Conservation (phyloP, 2,113 vertebrate genomes). For the Dipodomys ordii region DNA sequence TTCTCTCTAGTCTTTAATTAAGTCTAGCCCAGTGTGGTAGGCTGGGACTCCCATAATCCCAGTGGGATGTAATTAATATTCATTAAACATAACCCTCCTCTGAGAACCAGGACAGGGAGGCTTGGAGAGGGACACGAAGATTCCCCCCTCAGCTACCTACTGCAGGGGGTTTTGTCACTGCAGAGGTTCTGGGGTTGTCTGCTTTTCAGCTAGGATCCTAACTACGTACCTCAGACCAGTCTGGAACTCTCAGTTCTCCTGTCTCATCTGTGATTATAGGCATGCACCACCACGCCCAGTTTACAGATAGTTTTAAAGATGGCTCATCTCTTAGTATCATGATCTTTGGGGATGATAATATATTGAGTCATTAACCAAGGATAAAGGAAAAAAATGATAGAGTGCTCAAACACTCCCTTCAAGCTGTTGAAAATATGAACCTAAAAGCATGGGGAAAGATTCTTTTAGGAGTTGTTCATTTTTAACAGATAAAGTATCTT, state of each 20-base stretch:
- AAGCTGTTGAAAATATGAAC: neutral
- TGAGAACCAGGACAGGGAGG: neutral
- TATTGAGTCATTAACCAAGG: constrained; percentile 34
- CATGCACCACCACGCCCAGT: no score
- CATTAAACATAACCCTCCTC: neutral
- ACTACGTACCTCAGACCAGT: no score
- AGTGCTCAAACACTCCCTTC: neutral
- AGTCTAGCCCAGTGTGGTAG: neutral
- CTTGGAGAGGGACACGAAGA: neutral
- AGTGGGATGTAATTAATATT: constrained; percentile 28
- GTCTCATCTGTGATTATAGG: no score
- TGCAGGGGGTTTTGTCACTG: neutral
- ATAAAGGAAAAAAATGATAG: constrained; percentile 15
- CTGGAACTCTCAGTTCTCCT: no score
- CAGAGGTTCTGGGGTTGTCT: no score
- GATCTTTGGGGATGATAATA: neutral
- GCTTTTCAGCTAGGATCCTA: no score
- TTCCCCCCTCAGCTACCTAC: neutral
- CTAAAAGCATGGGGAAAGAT: neutral
- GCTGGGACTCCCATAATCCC: neutral
- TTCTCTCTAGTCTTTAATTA: neutral
- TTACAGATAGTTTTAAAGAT: neutral
- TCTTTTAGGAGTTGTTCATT: constrained; percentile 32
- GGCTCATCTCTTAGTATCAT: constrained; percentile 18
- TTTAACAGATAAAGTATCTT: constrained; percentile 9